These are phyloP conservation scores for Ptychochromis oligacanthus DNA, from an alignment of 2,113 vertebrate species.

Conservation along the genomic window DNA sequence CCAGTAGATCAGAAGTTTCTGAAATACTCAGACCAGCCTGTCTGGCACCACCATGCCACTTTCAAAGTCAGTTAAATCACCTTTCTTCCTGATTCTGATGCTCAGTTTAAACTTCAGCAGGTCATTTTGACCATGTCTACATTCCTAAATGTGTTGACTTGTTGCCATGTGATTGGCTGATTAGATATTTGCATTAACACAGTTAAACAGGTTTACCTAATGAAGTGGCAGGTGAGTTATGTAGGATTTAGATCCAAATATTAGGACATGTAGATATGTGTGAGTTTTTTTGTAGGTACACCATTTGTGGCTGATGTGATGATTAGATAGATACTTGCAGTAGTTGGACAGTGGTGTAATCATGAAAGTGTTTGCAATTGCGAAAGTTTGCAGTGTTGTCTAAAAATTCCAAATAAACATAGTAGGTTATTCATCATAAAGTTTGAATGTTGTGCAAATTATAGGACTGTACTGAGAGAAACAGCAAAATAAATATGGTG, in stretches of 20 bases:
- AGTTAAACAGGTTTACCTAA: no score
- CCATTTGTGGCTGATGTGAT: background rate
- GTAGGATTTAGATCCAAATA: no score
- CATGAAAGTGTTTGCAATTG: background rate
- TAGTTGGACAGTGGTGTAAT: background rate
- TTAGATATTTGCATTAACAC: no score
- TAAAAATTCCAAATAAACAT: background rate
- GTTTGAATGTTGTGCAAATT: no score
- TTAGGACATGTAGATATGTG: no score
- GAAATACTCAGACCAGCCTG: background rate
- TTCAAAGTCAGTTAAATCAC: no score
- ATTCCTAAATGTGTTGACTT: no score
- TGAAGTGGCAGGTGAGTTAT: no score
- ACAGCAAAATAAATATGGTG: background rate
- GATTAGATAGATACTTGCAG: background rate
- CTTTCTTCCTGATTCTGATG: background rate
- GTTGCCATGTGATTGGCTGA: no score
- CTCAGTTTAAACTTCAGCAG: background rate
- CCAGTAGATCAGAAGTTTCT: no score
- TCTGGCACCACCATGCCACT: background rate
- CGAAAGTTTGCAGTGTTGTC: background rate
- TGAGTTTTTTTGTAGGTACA: background rate
- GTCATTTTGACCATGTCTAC: background rate
- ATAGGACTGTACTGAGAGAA: background rate
- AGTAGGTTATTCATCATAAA: background rate